phyloP scores from a whole-genome alignment of 1,140 invertebrate species.

The Cydia strobilella region DNA sequence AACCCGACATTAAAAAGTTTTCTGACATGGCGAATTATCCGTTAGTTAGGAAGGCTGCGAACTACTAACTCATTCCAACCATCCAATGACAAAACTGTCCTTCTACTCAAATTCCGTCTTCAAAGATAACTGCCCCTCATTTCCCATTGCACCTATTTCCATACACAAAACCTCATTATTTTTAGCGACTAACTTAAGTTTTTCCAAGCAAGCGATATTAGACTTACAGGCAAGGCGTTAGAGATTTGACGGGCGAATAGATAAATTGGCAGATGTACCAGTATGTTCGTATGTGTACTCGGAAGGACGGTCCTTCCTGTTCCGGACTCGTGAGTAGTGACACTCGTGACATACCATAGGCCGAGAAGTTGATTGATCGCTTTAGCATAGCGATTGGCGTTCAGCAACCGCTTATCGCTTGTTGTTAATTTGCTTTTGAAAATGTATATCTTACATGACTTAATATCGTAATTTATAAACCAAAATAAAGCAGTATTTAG shows the following conservation, averaged over 20 bases:
- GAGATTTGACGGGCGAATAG: background rate
- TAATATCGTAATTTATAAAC: too few relatives aligned
- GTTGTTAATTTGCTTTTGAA: too few relatives aligned
- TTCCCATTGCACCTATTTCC: background rate
- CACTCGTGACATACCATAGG: slow-evolving; percentile 7
- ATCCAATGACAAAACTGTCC: background rate
- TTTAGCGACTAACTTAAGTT: background rate
- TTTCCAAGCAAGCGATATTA: background rate
- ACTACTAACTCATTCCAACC: background rate
- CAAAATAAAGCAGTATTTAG: too few relatives aligned
- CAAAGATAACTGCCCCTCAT: slow-evolving; percentile 6
- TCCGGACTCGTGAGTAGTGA: slow-evolving; percentile 17
- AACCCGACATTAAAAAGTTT: too few relatives aligned
- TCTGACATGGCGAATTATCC: too few relatives aligned
- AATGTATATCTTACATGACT: too few relatives aligned
- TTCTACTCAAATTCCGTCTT: background rate
- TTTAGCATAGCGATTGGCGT: background rate
- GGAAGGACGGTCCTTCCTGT: slow-evolving; percentile 9
- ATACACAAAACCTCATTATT: background rate
- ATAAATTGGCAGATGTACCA: background rate
- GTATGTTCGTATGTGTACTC: background rate
- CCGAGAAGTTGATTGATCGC: background rate
- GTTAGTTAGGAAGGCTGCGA: too few relatives aligned
- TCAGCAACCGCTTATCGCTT: background rate
- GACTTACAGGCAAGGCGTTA: background rate